phyloP scores from a whole-genome alignment of 2,113 vertebrate species.

The Carlito syrichta region DNA sequence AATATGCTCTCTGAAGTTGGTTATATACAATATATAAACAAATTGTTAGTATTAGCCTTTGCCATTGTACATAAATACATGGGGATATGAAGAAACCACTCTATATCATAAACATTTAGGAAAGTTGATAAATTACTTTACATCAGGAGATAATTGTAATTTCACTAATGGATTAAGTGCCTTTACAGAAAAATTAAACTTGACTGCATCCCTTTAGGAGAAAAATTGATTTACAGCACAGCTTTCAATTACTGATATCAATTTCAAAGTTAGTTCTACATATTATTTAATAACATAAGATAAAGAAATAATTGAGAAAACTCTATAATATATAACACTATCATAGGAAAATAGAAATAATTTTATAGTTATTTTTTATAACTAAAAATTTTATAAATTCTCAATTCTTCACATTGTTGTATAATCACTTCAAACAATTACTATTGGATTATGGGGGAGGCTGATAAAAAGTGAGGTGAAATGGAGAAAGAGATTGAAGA shows the following conservation, averaged over 20 bases:
- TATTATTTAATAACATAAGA: background rate
- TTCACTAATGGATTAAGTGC: background rate
- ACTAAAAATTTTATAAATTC: background rate
- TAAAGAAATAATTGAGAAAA: background rate
- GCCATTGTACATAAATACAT: background rate
- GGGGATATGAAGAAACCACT: background rate
- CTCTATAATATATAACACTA: background rate
- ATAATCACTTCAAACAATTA: background rate
- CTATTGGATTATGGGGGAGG: background rate
- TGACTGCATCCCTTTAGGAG: background rate
- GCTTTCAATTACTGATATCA: background rate
- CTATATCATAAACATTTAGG: background rate
- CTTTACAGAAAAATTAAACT: slow-evolving; percentile 25
- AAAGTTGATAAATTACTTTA: background rate
- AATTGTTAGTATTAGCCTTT: background rate
- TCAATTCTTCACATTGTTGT: background rate
- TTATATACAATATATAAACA: background rate
- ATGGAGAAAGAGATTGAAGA: background rate
- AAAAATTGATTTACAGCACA: background rate
- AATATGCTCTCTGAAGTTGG: background rate
- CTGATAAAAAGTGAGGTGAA: background rate
- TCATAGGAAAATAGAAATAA: background rate
- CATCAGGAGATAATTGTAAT: background rate
- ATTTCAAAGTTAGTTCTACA: background rate
- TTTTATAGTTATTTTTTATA: background rate